These are phyloP conservation scores for Rhynchomys soricoides DNA, from an alignment of 2,113 vertebrate genomes.

Conservation along the genomic window DNA sequence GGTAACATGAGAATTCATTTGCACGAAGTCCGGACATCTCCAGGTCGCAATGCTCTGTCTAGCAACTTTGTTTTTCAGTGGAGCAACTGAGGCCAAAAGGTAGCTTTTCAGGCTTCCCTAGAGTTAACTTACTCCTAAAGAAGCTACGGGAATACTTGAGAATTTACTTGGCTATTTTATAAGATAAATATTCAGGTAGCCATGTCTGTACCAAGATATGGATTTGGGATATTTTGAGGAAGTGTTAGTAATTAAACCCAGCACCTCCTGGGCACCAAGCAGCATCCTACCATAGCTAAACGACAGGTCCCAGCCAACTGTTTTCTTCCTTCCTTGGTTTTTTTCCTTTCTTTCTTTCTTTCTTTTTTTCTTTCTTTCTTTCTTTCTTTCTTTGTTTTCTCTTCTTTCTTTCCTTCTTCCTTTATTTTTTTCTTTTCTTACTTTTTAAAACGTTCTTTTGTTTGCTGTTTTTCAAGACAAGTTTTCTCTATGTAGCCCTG, in stretches of 20 bases:
- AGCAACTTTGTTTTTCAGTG: background rate
- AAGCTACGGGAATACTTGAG: background rate
- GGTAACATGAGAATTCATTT: background rate
- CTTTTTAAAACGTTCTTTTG: background rate
- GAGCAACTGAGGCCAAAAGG: conserved; percentile 16
- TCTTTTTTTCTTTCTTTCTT: too few relatives aligned
- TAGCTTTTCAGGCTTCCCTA: background rate
- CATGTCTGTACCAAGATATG: background rate
- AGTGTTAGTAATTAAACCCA: background rate
- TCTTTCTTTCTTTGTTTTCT: rapidly evolving
- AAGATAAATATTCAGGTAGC: background rate
- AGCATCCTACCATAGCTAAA: too few relatives aligned
- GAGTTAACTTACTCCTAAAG: background rate
- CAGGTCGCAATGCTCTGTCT: background rate
- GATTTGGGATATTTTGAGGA: background rate
- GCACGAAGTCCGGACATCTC: background rate
- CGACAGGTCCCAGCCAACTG: background rate
- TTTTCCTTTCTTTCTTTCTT: background rate
- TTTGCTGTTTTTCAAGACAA: background rate
- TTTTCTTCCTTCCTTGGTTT: background rate
- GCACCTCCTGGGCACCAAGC: background rate
- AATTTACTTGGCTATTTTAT: background rate
- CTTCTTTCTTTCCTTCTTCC: too few relatives aligned
- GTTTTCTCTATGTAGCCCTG: background rate
- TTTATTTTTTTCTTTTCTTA: background rate